These are phyloP conservation scores for Protodeltote pygarga DNA, from an alignment of 2,888 invertebrate genomes.

Conservation along the genomic window DNA sequence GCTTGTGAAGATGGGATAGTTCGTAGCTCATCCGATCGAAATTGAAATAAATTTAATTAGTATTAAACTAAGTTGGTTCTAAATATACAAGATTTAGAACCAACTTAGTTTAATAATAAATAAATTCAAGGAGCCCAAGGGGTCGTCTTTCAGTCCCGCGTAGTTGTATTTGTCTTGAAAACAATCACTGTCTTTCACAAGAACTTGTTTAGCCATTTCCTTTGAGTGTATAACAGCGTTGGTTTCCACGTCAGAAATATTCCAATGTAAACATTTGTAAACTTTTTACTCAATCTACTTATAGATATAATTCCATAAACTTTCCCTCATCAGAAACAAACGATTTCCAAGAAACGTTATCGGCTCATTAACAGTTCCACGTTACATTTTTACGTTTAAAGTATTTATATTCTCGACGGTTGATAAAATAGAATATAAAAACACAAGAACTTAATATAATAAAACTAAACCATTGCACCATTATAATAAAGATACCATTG, in stretches of 20 bases:
- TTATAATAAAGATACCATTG: no score
- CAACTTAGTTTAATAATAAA: slow-evolving; percentile 67
- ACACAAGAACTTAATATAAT: no score
- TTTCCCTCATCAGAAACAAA: slow-evolving; percentile 66
- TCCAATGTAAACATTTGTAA: slow-evolving; percentile 65
- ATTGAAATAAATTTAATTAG: no score
- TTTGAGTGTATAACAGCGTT: slow-evolving; percentile 64
- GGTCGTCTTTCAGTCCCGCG: slow-evolving; percentile 60
- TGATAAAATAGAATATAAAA: no score
- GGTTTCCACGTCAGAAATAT: slow-evolving; percentile 69
- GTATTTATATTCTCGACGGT: no score
- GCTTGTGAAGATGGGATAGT: slow-evolving; percentile 72
- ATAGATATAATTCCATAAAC: slow-evolving; percentile 62
- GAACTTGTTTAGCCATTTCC: slow-evolving; percentile 63
- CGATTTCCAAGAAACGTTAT: slow-evolving; percentile 64
- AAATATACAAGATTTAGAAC: no score
- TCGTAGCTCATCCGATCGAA: slow-evolving; percentile 67
- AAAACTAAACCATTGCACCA: no score
- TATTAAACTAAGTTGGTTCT: no score
- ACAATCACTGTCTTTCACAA: slow-evolving; percentile 65
- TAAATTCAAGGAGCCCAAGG: slow-evolving; percentile 71
- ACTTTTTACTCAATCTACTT: slow-evolving; percentile 57
- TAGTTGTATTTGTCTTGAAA: slow-evolving; percentile 68
- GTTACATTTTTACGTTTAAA: no score
- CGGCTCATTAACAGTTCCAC: slow-evolving; percentile 68